These are phyloP conservation scores for Celastrina argiolus DNA, from an alignment of 2,888 invertebrate species.

Conservation along the genomic window DNA sequence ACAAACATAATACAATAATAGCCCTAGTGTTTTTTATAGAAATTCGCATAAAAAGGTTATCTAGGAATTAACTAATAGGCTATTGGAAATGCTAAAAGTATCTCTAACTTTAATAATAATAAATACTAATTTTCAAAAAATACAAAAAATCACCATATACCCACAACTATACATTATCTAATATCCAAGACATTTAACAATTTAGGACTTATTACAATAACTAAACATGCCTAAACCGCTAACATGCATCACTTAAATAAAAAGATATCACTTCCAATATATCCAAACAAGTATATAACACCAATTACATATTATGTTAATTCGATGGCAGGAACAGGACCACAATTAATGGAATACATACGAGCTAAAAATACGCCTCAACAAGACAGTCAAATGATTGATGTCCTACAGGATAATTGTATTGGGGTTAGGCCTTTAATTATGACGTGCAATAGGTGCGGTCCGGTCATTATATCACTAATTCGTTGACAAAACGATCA, in stretches of 20 bases:
- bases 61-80: background rate
- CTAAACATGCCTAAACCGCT: background rate
- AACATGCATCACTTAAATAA: slow-evolving; percentile 9
- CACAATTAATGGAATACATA: slow-evolving; percentile 20
- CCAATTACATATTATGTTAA: background rate
- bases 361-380: slow-evolving; percentile 29
- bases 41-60: background rate
- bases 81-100: background rate
- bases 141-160: too few relatives aligned
- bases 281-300: background rate
- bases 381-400: slow-evolving; percentile 20
- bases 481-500: slow-evolving; percentile 51
- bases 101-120: background rate
- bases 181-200: too few relatives aligned
- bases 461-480: slow-evolving; percentile 45
- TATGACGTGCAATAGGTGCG: slow-evolving; percentile 36
- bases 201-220: too few relatives aligned
- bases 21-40: background rate
- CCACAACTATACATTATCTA: too few relatives aligned
- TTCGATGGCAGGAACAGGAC: background rate
- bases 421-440: background rate
- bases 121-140: too few relatives aligned
- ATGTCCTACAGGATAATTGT: slow-evolving; percentile 22
- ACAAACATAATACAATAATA: background rate
- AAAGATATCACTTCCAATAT: background rate